A percentile compares a stretch with the other conserved stretches of the same genome.
These are phyloP conservation scores for Oenanthe melanoleuca DNA, from an alignment of 2,113 vertebrate species.

Conservation along the genomic window DNA sequence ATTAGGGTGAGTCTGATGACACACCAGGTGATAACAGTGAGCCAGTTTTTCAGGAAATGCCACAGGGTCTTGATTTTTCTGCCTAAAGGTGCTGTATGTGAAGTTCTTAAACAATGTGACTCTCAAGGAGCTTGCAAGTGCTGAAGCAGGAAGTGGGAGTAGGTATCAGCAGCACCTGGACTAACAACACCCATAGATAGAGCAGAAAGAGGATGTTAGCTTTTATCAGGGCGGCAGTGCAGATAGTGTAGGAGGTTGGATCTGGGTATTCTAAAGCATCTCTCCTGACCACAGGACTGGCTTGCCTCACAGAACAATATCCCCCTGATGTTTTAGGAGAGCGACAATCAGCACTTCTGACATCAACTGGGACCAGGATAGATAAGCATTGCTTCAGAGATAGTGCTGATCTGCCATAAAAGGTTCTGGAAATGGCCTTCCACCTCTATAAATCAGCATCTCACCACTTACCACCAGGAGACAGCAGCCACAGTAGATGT, in stretches of 20 bases:
- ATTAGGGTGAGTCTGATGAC: background rate
- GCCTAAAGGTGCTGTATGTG: background rate
- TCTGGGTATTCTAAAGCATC: background rate
- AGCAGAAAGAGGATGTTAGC: background rate
- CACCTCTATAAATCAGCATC: background rate
- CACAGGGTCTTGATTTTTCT: slow-evolving; percentile 33
- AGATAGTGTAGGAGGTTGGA: background rate
- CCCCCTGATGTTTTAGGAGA: background rate
- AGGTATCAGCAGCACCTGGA: background rate
- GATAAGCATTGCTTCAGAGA: background rate
- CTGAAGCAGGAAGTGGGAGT: background rate
- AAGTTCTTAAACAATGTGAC: background rate
- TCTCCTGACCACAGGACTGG: background rate
- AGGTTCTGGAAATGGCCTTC: background rate
- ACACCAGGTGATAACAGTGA: background rate
- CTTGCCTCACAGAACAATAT: background rate
- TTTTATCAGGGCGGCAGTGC: background rate
- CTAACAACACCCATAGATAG: background rate
- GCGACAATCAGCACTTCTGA: background rate
- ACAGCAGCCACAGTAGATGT: background rate
- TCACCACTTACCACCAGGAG: background rate
- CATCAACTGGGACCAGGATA: background rate
- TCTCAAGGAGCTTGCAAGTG: background rate
- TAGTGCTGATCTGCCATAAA: background rate
- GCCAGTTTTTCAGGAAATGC: slow-evolving; percentile 40